Conservation (phyloP, 2,888 invertebrate species). For the Gymnocheta viridis region DNA sequence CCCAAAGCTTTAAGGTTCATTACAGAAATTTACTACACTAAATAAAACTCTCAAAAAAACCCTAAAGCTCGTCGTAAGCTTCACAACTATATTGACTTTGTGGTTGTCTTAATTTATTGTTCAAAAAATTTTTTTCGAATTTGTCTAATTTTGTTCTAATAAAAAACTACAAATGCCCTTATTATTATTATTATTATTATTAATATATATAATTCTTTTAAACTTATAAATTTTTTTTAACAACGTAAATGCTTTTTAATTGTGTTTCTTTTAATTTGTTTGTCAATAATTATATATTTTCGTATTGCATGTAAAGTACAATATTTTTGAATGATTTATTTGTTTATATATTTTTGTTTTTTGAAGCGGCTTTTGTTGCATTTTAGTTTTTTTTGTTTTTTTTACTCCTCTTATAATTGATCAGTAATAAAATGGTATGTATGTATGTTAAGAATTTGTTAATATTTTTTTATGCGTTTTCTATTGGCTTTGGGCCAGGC, state of each 20-base stretch:
- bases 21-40: neutral
- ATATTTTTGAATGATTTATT: constrained; percentile 46
- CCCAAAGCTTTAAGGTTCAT: neutral
- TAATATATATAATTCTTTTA: constrained; percentile 7
- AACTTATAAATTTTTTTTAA: constrained; percentile 52
- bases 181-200: too few species aligned
- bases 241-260: constrained; percentile 62
- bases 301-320: constrained; percentile 69
- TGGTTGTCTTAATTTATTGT: constrained; percentile 20
- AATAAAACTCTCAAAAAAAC: neutral
- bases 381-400: constrained; percentile 39
- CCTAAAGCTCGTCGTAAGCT: neutral
- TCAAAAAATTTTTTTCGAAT: constrained; percentile 3
- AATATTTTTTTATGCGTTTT: neutral
- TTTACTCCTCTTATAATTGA: constrained; percentile 58
- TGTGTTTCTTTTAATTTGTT: constrained; percentile 23
- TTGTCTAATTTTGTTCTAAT: constrained; percentile 24
- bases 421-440: constrained; percentile 54
- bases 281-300: constrained; percentile 15
- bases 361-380: constrained; percentile 36
- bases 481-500: constrained; percentile 74
- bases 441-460: constrained; percentile 14
- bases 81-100: neutral
- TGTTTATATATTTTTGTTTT: neutral
- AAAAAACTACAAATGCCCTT: constrained; percentile 57